Percentiles rank a stretch among this genome's conserved stretches.
Evolutionary conservation across 2,888 invertebrate genomes (phyloP).

Genomic region (Drosophila eohydei): DNA sequence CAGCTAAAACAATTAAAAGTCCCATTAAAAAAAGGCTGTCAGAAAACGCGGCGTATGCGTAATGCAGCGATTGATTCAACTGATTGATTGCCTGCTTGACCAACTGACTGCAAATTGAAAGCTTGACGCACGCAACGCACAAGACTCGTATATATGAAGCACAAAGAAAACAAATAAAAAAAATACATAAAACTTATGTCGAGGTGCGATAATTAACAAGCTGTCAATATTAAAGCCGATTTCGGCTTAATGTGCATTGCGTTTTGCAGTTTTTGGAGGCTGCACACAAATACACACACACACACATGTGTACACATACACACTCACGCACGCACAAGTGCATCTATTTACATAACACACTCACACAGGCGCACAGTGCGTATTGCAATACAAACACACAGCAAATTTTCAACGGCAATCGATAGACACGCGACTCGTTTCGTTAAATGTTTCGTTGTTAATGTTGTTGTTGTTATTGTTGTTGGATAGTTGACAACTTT

Average conservation of each 20-base stretch:
- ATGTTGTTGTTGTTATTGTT: conserved; percentile 23
- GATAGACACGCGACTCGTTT: conserved; percentile 75
- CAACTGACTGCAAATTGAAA: conserved; percentile 26
- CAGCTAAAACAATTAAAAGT: conserved; percentile 18
- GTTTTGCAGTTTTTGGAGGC: conserved; percentile 74
- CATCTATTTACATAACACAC: conserved; percentile 30
- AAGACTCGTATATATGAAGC: conserved; percentile 21
- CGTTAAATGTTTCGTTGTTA: conserved; percentile 58
- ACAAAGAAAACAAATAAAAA: background rate
- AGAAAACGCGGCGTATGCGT: conserved; percentile 50
- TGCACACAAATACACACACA: conserved; percentile 29
- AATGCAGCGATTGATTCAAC: conserved; percentile 28
- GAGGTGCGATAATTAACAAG: conserved; percentile 80
- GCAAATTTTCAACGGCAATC: conserved; percentile 50
- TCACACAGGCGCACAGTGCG: conserved; percentile 38
- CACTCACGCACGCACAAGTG: conserved; percentile 20
- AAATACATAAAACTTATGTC: conserved; percentile 30
- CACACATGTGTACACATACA: conserved; percentile 25
- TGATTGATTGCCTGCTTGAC: conserved; percentile 35
- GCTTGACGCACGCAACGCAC: conserved; percentile 30
- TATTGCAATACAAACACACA: conserved; percentile 52
- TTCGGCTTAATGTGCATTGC: conserved; percentile 61
- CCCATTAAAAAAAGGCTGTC: conserved; percentile 12
- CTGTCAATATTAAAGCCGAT: conserved; percentile 62
- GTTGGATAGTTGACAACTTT: conserved; percentile 74